A percentile compares a stretch with the other conserved stretches of the same genome.
These are phyloP conservation scores for Acanthurus lineatus DNA, from an alignment of 2,797 vertebrate species.

Conservation along the genomic window DNA sequence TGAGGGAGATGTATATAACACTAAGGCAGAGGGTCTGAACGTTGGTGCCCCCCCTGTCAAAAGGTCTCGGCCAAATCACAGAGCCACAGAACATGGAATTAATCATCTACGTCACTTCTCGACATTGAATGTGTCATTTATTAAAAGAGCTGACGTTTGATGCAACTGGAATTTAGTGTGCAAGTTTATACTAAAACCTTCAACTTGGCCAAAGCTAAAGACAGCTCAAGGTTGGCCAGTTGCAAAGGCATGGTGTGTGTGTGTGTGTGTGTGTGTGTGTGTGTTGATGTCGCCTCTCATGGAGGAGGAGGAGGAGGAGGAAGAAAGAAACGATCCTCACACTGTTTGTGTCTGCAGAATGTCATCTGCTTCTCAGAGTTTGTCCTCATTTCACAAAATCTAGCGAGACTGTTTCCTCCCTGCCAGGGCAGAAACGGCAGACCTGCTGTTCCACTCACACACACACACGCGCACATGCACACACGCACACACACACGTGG, in stretches of 20 bases:
- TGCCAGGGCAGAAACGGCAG: background rate
- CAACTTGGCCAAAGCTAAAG: background rate
- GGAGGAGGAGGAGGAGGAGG: background rate
- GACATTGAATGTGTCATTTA: background rate
- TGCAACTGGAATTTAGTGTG: background rate
- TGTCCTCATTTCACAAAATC: constrained; percentile 30
- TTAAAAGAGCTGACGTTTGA: background rate
- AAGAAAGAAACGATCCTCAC: background rate
- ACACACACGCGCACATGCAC: background rate
- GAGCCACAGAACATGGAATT: background rate
- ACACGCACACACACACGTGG: background rate
- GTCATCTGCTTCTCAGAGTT: constrained; percentile 26
- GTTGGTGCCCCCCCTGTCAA: no score
- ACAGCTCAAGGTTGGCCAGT: constrained; percentile 11
- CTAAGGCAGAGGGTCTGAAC: no score
- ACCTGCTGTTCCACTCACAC: constrained; percentile 29
- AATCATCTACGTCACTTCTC: background rate
- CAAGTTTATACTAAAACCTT: constrained; percentile 1
- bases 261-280: background rate
- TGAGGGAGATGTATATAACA: no score
- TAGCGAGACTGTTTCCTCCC: constrained; percentile 4
- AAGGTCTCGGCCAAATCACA: background rate
- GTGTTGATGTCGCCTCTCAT: constrained; percentile 19
- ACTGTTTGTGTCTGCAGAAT: constrained; percentile 21
- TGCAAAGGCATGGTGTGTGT: no score